A percentile compares a stretch with the other conserved stretches of the same genome.
phyloP scores from a whole-genome alignment of 1,140 invertebrate genomes.

The Formica selysi region DNA sequence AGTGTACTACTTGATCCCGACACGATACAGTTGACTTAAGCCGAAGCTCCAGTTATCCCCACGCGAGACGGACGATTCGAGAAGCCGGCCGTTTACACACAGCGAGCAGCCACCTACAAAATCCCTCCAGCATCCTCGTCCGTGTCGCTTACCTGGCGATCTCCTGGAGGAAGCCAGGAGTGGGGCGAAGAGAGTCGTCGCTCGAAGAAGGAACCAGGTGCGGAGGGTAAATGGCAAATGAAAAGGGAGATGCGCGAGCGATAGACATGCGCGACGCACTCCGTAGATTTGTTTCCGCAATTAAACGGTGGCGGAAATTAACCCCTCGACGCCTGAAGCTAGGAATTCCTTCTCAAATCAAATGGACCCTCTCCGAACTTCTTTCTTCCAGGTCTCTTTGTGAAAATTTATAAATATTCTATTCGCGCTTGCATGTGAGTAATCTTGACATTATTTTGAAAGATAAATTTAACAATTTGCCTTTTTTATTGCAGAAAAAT shows the following conservation, averaged over 20 bases:
- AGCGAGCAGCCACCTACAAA: constrained; percentile 56
- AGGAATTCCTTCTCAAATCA: background rate
- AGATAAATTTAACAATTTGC: background rate
- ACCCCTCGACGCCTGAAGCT: too few relatives aligned
- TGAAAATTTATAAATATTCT: background rate
- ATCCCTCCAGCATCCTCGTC: constrained; percentile 62
- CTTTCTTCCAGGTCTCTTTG: background rate
- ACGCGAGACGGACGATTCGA: constrained; percentile 65
- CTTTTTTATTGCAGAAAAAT: background rate
- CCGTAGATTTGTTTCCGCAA: too few relatives aligned
- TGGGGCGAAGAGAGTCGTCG: background rate
- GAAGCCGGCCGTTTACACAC: constrained; percentile 15
- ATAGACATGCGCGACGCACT: background rate
- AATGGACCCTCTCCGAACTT: background rate
- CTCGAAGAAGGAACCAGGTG: background rate
- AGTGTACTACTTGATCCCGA: constrained; percentile 80
- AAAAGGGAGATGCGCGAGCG: background rate
- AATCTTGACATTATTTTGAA: background rate
- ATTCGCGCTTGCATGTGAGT: background rate
- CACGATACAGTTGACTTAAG: constrained; percentile 84
- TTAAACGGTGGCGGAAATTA: too few relatives aligned
- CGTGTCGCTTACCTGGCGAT: constrained; percentile 11
- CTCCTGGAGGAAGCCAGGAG: background rate
- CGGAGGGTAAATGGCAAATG: constrained; percentile 36
- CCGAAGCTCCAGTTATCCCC: constrained; percentile 84